Evolutionary conservation across 2,113 vertebrate species (phyloP).

Genomic region (Gobius niger): DNA sequence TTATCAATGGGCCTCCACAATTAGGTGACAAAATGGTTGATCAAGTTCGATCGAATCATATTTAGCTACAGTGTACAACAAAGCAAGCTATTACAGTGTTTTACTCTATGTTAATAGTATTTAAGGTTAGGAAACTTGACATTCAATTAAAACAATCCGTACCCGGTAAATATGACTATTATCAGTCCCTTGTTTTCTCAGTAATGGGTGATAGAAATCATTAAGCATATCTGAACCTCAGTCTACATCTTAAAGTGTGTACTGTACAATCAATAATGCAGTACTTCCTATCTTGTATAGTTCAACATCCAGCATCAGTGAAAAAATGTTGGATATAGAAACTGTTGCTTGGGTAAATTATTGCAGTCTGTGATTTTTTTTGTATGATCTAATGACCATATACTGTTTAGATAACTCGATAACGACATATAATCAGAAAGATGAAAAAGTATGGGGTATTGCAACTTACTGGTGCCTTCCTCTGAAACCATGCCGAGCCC

Average conservation of each 20-base stretch:
- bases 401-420: background rate
- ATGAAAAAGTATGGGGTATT: background rate
- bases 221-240: background rate
- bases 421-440: background rate
- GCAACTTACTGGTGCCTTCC: conserved; percentile 90
- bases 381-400: background rate
- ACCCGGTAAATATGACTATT: conserved; percentile 30
- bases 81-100: conserved; percentile 14
- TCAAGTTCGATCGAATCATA: conserved; percentile 44
- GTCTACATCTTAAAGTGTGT: too few species aligned
- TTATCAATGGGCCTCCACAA: conserved; percentile 53
- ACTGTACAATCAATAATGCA: background rate
- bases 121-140: conserved; percentile 54
- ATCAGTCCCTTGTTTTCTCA: conserved; percentile 15
- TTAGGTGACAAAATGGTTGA: conserved; percentile 42
- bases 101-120: conserved; percentile 49
- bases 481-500: conserved; percentile 95
- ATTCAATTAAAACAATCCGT: conserved; percentile 38
- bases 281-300: background rate
- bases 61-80: conserved; percentile 29
- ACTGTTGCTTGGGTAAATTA: background rate
- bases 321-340: background rate
- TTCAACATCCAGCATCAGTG: background rate
- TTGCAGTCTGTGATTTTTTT: background rate
- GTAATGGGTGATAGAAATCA: conserved; percentile 9